These are phyloP conservation scores for Sebastes fasciatus DNA, from an alignment of 2,113 vertebrate species.

Conservation along the genomic window DNA sequence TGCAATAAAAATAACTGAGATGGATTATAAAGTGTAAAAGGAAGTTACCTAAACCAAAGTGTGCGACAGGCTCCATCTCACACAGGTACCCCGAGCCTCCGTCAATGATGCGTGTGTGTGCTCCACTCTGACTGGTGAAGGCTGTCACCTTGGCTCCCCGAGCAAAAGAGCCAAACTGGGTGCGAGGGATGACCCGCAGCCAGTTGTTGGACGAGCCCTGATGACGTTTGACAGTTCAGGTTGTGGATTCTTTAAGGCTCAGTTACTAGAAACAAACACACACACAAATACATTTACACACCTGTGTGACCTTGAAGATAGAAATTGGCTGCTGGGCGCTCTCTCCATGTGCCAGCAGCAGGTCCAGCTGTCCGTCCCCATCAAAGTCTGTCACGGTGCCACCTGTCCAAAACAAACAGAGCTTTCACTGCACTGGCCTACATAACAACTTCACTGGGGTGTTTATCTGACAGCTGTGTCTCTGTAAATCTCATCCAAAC, in stretches of 20 bases:
- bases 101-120: slow-evolving; percentile 91
- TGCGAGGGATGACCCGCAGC: slow-evolving; percentile 92
- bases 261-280: background rate
- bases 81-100: slow-evolving; percentile 94
- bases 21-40: background rate
- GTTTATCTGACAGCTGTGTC: slow-evolving; percentile 16
- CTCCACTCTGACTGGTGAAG: slow-evolving; percentile 89
- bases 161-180: slow-evolving; percentile 91
- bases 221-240: background rate
- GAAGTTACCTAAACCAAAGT: slow-evolving; percentile 91
- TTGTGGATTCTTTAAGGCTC: fast-evolving
- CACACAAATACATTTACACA: slow-evolving; percentile 58
- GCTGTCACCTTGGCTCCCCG: slow-evolving; percentile 92
- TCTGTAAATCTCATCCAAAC: slow-evolving; percentile 13
- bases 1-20: too few relatives aligned
- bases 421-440: slow-evolving; percentile 17
- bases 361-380: slow-evolving; percentile 92
- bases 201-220: slow-evolving; percentile 92
- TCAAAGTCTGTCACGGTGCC: slow-evolving; percentile 93
- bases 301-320: slow-evolving; percentile 90
- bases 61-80: slow-evolving; percentile 95
- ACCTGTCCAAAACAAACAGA: slow-evolving; percentile 79
- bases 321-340: slow-evolving; percentile 93
- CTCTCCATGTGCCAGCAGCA: slow-evolving; percentile 93
- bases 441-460: background rate